Evolutionary conservation across 2,888 invertebrate species (phyloP).

Genomic region (Steinernema hermaphroditum): DNA sequence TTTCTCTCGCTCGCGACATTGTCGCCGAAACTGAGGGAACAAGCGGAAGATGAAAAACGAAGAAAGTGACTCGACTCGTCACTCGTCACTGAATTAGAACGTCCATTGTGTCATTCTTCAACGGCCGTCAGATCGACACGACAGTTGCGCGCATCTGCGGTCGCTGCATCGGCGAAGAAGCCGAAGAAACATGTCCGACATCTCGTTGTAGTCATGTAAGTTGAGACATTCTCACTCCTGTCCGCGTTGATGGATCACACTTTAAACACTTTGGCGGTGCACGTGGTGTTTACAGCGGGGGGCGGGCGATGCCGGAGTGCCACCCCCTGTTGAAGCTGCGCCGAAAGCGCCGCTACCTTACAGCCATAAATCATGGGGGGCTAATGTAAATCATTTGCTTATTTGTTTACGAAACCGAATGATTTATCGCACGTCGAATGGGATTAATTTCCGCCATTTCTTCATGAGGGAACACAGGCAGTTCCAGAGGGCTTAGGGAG

Average conservation of each 20-base stretch:
- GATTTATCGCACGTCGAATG: not conserved
- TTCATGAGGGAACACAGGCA: conserved; percentile 2
- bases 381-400: not conserved
- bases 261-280: not conserved
- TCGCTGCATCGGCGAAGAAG: not conserved
- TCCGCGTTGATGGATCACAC: not conserved
- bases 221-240: conserved; percentile 11
- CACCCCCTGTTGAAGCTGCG: not conserved
- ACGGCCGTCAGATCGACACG: not conserved
- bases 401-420: conserved; percentile 19
- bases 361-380: not conserved
- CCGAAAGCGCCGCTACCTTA: not conserved
- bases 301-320: not conserved
- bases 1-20: conserved; percentile 13
- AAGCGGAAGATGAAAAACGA: conserved; percentile 30
- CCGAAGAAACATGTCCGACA: not conserved
- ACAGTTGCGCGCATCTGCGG: conserved; percentile 13
- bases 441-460: conserved; percentile 29
- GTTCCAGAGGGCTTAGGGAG: not conserved
- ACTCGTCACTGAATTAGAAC: conserved; percentile 29
- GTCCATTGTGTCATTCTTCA: conserved; percentile 26
- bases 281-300: not conserved
- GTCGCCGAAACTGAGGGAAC: conserved; percentile 27
- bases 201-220: conserved; percentile 5
- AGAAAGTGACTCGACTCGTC: conserved; percentile 20